phyloP scores from a whole-genome alignment of 1,140 invertebrate species.

The Psix sp. region DNA sequence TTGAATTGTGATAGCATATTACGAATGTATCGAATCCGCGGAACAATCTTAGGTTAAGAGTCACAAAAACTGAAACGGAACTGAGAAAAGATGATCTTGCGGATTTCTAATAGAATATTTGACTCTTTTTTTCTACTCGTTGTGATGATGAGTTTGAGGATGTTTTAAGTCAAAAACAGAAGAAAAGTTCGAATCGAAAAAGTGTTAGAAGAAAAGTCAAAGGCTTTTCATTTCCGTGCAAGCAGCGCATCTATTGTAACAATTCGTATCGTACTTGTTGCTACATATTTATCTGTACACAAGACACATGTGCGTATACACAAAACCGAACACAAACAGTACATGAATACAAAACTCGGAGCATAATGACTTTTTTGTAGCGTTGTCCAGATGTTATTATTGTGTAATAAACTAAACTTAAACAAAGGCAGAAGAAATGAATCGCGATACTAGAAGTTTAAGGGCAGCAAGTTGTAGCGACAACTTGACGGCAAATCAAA shows the following conservation, averaged over 20 bases:
- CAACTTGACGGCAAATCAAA: conserved; percentile 68
- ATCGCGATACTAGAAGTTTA: conserved; percentile 18
- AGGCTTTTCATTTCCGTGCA: conserved; percentile 23
- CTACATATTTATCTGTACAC: conserved; percentile 45
- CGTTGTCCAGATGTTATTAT: conserved; percentile 59
- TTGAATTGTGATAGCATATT: too few relatives aligned
- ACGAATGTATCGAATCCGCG: too few relatives aligned
- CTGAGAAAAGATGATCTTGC: too few relatives aligned
- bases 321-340: conserved; percentile 34
- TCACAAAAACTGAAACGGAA: too few relatives aligned
- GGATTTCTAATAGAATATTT: too few relatives aligned
- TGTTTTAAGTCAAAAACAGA: not conserved
- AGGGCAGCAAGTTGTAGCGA: conserved; percentile 44
- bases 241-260: conserved; percentile 35
- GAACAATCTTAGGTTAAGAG: too few relatives aligned
- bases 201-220: not conserved
- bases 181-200: not conserved
- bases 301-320: conserved; percentile 39
- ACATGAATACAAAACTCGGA: conserved; percentile 41
- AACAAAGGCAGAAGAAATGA: conserved; percentile 1
- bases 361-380: conserved; percentile 46
- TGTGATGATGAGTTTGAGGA: too few relatives aligned
- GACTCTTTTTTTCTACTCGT: too few relatives aligned
- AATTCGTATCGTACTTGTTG: conserved; percentile 49
- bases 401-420: conserved; percentile 27